Evolutionary conservation across 2,797 vertebrate species (phyloP), one percentile per base, ranked within the genome.

Genomic region (Micropoecilia bifurca): DNA sequence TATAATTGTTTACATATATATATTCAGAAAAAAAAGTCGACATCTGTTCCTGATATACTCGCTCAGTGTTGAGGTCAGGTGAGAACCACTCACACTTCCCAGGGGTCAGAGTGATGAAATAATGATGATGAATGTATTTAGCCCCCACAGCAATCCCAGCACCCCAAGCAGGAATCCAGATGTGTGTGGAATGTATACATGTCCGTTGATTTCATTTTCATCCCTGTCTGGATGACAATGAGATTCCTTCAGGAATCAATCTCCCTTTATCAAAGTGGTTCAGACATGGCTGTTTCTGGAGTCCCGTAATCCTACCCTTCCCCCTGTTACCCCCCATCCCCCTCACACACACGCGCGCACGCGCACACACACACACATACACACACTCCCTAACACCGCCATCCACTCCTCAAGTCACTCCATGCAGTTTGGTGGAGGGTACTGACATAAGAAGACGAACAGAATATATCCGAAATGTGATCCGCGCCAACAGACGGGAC

Each of bases 161-260:
- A 28, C 81, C 80, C 88, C 77, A 89, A 55, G 81, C 84, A 85
- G 75, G 75, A 80, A 79, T 90, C 89, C 85, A 85, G 87, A 91
- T 87, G 89, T 90, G 82, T 88, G 72, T 73, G 88, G 87, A 92
- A 95, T 90, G 88, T 76, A 76, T 28, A 45, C 30, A 78, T 7
- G 18, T 77, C 46, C 10, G 6, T 30, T 36, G 28, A 48, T 50
- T 76, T 47, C 80, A 78, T 84, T 61, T 61, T 73, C 78, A 22
- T 80, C 53, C 77, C 55, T 46, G 33, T 33, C 71, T 79, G 73
- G n/a, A 78, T n/a, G 47, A 82, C 45, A 78, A 77, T 39, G 77
- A 87, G 75, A 18, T 7, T 79, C 59, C 57, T 73, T 55, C 59
- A 82, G 79, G 78, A 90, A 79, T 88, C 33, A 81, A 50, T 85